A percentile compares a stretch with the other conserved stretches of the same genome.
These are phyloP conservation scores for Sinelater perroti DNA, from an alignment of 2,888 invertebrate genomes.

Conservation along the genomic window DNA sequence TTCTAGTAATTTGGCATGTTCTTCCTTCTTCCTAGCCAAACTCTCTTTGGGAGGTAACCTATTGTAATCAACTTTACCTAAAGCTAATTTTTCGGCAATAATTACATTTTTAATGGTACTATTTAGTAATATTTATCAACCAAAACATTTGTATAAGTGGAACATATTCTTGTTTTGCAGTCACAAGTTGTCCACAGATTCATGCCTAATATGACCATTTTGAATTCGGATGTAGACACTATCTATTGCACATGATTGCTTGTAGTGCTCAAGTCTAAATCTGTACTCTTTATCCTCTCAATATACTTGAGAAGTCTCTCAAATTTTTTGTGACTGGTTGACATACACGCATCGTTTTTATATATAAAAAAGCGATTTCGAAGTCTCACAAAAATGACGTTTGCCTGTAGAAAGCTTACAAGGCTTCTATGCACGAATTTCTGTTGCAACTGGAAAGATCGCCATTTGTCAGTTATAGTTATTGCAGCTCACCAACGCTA, in stretches of 20 bases:
- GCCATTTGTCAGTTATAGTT: constrained; percentile 81
- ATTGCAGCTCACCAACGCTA: constrained; percentile 82
- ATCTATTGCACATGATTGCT: constrained; percentile 91
- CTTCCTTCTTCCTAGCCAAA: too few species aligned
- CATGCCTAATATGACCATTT: constrained; percentile 88
- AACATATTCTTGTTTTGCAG: constrained; percentile 85
- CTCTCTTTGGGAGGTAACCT: too few species aligned
- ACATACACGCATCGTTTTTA: constrained; percentile 86
- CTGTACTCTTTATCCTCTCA: constrained; percentile 85
- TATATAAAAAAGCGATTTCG: constrained; percentile 90
- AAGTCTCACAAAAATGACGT: constrained; percentile 83
- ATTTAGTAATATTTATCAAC: constrained; percentile 89
- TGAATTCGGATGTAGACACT: constrained; percentile 83
- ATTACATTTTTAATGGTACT: too few species aligned
- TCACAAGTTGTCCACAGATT: constrained; percentile 87
- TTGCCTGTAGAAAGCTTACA: constrained; percentile 86
- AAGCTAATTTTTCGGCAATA: too few species aligned
- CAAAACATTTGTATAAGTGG: constrained; percentile 86
- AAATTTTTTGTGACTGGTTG: constrained; percentile 85
- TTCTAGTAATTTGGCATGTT: too few species aligned
- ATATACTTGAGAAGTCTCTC: constrained; percentile 74
- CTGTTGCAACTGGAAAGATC: constrained; percentile 80
- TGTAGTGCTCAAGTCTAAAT: constrained; percentile 83
- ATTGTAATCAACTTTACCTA: too few species aligned
- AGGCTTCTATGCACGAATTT: constrained; percentile 86